A percentile compares a stretch with the other conserved stretches of the same genome.
These are phyloP conservation scores for Gambusia holbrooki DNA, from an alignment of 2,113 vertebrate species.

Conservation along the genomic window DNA sequence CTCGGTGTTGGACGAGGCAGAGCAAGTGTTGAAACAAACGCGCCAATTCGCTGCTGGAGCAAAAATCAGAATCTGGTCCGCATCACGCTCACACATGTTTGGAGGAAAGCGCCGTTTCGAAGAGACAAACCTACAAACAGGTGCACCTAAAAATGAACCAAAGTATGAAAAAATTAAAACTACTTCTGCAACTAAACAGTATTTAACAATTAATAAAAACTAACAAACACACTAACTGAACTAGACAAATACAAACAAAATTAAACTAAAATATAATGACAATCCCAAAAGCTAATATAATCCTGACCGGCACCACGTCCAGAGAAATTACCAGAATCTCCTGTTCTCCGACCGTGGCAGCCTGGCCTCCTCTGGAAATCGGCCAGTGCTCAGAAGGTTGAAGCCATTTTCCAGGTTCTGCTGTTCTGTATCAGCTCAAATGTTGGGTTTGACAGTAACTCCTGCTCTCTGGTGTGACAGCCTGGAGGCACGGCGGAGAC, in stretches of 20 bases:
- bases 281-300: too few relatives aligned
- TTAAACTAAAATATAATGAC: too few relatives aligned
- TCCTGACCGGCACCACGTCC: neutral
- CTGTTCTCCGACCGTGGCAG: neutral
- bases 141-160: neutral
- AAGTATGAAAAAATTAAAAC: too few relatives aligned
- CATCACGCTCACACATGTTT: conserved; percentile 8
- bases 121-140: neutral
- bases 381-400: conserved; percentile 24
- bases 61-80: conserved; percentile 39
- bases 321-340: conserved; percentile 16
- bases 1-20: conserved; percentile 36
- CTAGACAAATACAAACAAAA: too few relatives aligned
- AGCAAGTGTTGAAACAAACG: conserved; percentile 49
- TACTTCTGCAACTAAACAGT: too few relatives aligned
- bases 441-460: neutral
- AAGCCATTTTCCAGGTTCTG: conserved; percentile 10
- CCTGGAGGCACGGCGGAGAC: conserved; percentile 34
- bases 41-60: conserved; percentile 45
- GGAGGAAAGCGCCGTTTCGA: neutral
- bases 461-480: conserved; percentile 16
- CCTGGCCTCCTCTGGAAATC: conserved; percentile 11
- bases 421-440: neutral
- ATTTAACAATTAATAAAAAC: too few relatives aligned
- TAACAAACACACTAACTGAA: too few relatives aligned